phyloP scores from a whole-genome alignment of 2,888 invertebrate genomes.

The Drosophila putrida region DNA sequence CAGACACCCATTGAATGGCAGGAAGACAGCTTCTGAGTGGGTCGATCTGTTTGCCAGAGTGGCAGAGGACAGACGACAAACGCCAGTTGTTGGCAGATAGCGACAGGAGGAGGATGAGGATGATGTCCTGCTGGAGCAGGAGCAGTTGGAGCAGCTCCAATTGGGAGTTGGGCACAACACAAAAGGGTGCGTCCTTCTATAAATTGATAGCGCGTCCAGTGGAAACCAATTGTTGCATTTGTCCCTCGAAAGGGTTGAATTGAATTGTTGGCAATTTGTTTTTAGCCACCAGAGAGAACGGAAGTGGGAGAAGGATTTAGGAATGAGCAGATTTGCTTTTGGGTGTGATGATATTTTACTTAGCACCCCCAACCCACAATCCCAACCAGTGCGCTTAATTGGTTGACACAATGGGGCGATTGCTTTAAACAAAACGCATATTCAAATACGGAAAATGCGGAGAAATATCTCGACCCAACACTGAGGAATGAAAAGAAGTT shows the following conservation, averaged over 20 bases:
- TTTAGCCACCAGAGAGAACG: conserved; percentile 15
- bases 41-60: conserved; percentile 39
- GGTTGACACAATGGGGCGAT: conserved; percentile 29
- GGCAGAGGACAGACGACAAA: conserved; percentile 20
- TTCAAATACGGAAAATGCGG: background rate
- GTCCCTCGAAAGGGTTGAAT: conserved; percentile 43
- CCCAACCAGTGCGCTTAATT: conserved; percentile 41
- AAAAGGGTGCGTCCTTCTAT: conserved; percentile 47
- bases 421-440: conserved; percentile 20
- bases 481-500: background rate
- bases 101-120: conserved; percentile 4
- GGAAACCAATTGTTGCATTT: conserved; percentile 65
- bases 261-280: conserved; percentile 66
- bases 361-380: conserved; percentile 8
- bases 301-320: background rate
- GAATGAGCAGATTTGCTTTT: conserved; percentile 24
- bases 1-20: conserved; percentile 58
- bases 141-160: conserved; percentile 6
- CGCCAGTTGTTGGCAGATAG: conserved; percentile 23
- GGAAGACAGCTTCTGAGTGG: conserved; percentile 23
- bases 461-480: background rate
- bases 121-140: background rate
- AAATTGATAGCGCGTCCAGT: conserved; percentile 48
- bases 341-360: conserved; percentile 40
- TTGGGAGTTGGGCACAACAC: conserved; percentile 17